Evolutionary conservation across 2,113 vertebrate species (phyloP).

Genomic region (Prochilodus magdalenae): DNA sequence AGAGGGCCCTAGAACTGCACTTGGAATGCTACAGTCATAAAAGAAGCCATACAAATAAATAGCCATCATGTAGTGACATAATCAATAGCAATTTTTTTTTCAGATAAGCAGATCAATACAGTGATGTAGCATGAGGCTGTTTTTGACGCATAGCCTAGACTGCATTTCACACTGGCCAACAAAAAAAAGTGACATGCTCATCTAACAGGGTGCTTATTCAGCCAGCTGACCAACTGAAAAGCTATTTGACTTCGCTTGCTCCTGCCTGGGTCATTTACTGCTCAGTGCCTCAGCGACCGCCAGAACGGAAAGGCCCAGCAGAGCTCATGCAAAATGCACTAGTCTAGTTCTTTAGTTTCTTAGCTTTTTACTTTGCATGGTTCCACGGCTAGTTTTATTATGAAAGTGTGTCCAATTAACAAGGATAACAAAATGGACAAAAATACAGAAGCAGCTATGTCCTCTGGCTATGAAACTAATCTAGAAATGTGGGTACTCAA

Average conservation of each 20-base stretch:
- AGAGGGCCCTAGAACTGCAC: slow-evolving; percentile 1
- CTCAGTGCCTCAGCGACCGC: not conserved
- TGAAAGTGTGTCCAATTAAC: not conserved
- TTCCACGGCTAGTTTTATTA: not conserved
- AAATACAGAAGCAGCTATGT: not conserved
- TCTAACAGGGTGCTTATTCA: slow-evolving; percentile 11
- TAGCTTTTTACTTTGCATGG: not conserved
- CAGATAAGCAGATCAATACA: slow-evolving; percentile 47
- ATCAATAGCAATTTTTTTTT: slow-evolving; percentile 28
- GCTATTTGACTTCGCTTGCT: not conserved
- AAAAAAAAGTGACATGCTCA: slow-evolving; percentile 3
- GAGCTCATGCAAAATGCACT: not conserved
- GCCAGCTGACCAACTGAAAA: slow-evolving; percentile 15
- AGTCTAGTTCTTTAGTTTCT: not conserved
- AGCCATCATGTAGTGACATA: slow-evolving; percentile 12
- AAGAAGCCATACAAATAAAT: slow-evolving; percentile 31
- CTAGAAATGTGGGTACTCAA: not conserved
- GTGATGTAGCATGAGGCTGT: not conserved
- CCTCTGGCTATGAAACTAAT: slow-evolving; percentile 4
- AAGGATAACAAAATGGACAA: not conserved
- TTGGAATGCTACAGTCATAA: slow-evolving; percentile 7
- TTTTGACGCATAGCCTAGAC: slow-evolving; percentile 2
- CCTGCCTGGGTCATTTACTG: not conserved
- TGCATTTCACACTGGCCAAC: not conserved
- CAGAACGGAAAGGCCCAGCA: not conserved